phyloP scores from a whole-genome alignment of 2,113 vertebrate species.

The Circaetus gallicus region DNA sequence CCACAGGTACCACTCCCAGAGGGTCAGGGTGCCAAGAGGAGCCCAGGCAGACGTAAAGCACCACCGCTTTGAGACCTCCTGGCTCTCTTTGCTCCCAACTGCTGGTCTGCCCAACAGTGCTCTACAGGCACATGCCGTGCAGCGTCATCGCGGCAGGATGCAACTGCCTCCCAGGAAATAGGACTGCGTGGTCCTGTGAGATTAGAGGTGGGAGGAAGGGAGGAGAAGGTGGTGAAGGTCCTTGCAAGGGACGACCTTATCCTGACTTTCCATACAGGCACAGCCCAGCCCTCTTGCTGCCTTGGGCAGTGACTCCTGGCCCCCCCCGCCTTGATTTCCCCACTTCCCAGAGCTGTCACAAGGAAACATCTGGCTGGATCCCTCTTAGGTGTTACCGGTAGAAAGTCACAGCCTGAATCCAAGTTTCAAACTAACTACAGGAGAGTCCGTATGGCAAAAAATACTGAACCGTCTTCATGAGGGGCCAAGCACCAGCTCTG shows the following conservation, averaged over 20 bases:
- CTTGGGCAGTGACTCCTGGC: neutral
- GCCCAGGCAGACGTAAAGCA: neutral
- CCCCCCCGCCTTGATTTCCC: neutral
- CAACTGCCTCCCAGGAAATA: neutral
- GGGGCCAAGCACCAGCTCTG: neutral
- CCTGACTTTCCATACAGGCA: neutral
- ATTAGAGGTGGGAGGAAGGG: neutral
- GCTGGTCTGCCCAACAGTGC: neutral
- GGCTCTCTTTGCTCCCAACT: neutral
- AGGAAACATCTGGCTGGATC: neutral
- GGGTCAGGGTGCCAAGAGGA: neutral
- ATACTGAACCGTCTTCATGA: accelerated
- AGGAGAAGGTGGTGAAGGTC: neutral
- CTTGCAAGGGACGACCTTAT: neutral
- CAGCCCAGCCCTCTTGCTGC: neutral
- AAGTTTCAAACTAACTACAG: neutral
- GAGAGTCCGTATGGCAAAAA: neutral
- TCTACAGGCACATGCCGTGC: neutral
- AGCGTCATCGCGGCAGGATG: accelerated
- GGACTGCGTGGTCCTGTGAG: neutral
- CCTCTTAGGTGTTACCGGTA: neutral
- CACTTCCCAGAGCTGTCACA: neutral
- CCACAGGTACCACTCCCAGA: neutral
- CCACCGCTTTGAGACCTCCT: neutral
- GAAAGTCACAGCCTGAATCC: neutral